These are phyloP conservation scores for Watsonalla cultraria DNA, from an alignment of 2,888 invertebrate genomes.

Conservation along the genomic window DNA sequence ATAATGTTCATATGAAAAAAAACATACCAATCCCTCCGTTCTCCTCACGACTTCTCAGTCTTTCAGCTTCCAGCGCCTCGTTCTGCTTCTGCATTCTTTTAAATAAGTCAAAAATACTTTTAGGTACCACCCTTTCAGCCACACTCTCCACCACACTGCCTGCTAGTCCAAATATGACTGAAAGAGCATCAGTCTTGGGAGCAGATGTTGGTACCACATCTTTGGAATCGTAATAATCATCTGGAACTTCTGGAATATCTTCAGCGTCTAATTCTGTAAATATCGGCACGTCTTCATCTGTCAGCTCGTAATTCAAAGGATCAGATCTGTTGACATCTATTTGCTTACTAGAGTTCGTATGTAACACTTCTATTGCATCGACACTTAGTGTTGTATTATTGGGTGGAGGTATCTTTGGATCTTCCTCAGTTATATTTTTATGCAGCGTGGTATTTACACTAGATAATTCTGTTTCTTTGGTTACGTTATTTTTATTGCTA, in stretches of 20 bases:
- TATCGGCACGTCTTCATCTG: slow-evolving; percentile 48
- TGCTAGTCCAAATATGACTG: slow-evolving; percentile 66
- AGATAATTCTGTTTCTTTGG: slow-evolving; percentile 1
- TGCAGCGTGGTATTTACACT: no score
- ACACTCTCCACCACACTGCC: slow-evolving; percentile 69
- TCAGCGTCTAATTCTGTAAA: slow-evolving; percentile 61
- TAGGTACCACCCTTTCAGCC: slow-evolving; percentile 67
- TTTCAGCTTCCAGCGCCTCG: slow-evolving; percentile 66
- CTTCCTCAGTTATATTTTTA: slow-evolving; percentile 2
- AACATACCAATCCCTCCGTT: slow-evolving; percentile 69
- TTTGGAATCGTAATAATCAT: slow-evolving; percentile 69
- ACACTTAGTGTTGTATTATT: not conserved
- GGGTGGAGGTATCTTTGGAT: not conserved
- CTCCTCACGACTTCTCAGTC: slow-evolving; percentile 67
- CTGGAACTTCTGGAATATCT: slow-evolving; percentile 51
- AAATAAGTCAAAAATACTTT: slow-evolving; percentile 62
- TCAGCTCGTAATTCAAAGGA: slow-evolving; percentile 27
- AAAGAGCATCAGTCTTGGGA: slow-evolving; percentile 63
- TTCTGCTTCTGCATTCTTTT: slow-evolving; percentile 70
- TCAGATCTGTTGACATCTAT: slow-evolving; percentile 12
- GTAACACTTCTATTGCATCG: slow-evolving; percentile 16
- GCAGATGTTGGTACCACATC: slow-evolving; percentile 62
- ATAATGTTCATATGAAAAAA: not conserved
- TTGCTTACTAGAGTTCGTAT: slow-evolving; percentile 10
- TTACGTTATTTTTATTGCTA: slow-evolving; percentile 7